A percentile compares a stretch with the other conserved stretches of the same genome.
Evolutionary conservation across 1,140 invertebrate species (phyloP).

Genomic region (Leptinotarsa undecemlineata): DNA sequence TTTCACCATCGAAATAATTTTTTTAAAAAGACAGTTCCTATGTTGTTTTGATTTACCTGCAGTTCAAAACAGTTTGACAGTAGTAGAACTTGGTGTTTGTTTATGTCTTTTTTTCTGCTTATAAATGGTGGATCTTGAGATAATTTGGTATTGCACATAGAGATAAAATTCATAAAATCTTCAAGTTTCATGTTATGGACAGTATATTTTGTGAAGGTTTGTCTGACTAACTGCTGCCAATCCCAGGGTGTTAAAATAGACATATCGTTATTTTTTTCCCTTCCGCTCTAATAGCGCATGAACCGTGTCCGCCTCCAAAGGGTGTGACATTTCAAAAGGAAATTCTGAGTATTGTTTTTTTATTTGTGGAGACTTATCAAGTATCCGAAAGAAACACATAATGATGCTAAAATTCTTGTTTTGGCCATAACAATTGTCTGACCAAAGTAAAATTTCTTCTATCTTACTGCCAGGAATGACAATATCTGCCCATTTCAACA

Average conservation of each 20-base stretch:
- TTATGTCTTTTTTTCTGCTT: not conserved
- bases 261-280: not conserved
- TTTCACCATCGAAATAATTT: not conserved
- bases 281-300: not conserved
- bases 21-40: not conserved
- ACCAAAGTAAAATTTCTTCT: constrained; percentile 15
- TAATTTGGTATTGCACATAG: not conserved
- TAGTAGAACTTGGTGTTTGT: not conserved
- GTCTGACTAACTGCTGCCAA: not conserved
- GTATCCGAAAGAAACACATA: not conserved
- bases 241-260: not conserved
- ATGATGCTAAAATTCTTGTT: not conserved
- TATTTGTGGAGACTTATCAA: not conserved
- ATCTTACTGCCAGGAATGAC: constrained; percentile 21
- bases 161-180: not conserved
- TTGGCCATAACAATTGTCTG: not conserved
- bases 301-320: not conserved
- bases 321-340: not conserved
- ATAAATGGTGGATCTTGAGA: not conserved
- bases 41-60: not conserved
- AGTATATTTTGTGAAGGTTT: not conserved
- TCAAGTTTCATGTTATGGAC: constrained; percentile 2
- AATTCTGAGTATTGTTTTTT: not conserved
- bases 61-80: not conserved
- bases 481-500: constrained; percentile 18